phyloP scores from a whole-genome alignment of 2,797 vertebrate species.

The Hephaestus fuliginosus region DNA sequence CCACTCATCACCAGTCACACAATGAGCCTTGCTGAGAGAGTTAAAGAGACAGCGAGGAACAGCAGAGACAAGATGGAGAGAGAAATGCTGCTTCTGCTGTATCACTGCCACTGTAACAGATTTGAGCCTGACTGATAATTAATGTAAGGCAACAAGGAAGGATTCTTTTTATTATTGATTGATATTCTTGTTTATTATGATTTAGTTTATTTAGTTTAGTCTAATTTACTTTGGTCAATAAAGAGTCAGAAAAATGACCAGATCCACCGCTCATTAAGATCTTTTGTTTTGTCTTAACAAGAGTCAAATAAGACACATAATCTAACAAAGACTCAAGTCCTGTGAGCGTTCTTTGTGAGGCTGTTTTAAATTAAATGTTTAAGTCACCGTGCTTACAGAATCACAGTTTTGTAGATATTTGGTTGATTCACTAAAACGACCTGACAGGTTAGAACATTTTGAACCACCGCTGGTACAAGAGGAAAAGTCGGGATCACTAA shows the following conservation, averaged over 20 bases:
- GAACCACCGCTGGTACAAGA: not conserved
- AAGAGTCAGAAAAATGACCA: not conserved
- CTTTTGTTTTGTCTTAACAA: not conserved
- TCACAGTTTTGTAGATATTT: slow-evolving; percentile 4
- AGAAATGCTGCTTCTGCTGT: slow-evolving; percentile 27
- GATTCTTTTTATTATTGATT: not conserved
- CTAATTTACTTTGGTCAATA: not conserved
- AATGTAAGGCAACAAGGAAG: not conserved
- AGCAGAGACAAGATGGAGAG: slow-evolving; percentile 15
- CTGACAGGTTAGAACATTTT: not conserved
- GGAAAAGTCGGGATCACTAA: not conserved
- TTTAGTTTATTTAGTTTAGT: not conserved
- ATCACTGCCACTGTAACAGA: not conserved
- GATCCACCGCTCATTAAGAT: not conserved
- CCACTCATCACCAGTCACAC: slow-evolving; percentile 79
- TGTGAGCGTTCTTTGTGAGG: not conserved
- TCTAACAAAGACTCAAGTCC: not conserved
- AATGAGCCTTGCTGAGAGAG: slow-evolving; percentile 50
- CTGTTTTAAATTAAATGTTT: not conserved
- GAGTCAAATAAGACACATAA: not conserved
- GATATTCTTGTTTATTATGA: not conserved
- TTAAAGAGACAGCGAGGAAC: slow-evolving; percentile 25
- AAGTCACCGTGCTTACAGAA: not conserved
- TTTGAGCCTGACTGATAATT: not conserved
- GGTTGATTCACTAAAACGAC: not conserved